A percentile compares a stretch with the other conserved stretches of the same genome.
Evolutionary conservation across 2,797 vertebrate genomes (phyloP).

Genomic region (Typhlichthys subterraneus): DNA sequence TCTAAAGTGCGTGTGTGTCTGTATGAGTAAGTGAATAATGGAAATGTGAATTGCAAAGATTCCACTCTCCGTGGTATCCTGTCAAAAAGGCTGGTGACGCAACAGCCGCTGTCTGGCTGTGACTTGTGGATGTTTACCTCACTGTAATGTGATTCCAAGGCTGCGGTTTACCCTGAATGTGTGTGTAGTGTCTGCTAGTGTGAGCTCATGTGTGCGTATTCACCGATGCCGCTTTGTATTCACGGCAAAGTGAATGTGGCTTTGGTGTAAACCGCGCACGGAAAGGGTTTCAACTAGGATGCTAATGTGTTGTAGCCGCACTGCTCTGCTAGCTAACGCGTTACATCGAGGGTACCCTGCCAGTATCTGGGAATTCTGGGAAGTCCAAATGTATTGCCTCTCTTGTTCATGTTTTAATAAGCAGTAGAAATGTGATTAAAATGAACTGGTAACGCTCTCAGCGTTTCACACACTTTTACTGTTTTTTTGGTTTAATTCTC

Average conservation of each 20-base stretch:
- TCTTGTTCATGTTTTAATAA: slow-evolving; percentile 61
- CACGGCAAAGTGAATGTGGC: background rate
- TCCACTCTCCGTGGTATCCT: slow-evolving; percentile 36
- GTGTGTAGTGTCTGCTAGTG: background rate
- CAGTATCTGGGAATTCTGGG: slow-evolving; percentile 14
- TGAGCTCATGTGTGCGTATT: background rate
- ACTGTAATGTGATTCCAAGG: slow-evolving; percentile 49
- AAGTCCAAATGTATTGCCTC: slow-evolving; percentile 58
- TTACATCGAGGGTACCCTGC: slow-evolving; percentile 1
- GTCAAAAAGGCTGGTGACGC: slow-evolving; percentile 57
- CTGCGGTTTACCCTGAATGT: slow-evolving; percentile 18
- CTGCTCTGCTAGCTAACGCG: background rate
- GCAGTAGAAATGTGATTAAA: slow-evolving; percentile 55
- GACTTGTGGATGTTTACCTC: slow-evolving; percentile 51
- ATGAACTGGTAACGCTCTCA: slow-evolving; percentile 56
- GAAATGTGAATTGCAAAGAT: slow-evolving; percentile 50
- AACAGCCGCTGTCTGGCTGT: slow-evolving; percentile 44
- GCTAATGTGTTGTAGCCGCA: background rate
- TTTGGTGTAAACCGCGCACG: background rate
- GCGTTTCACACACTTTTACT: slow-evolving; percentile 40
- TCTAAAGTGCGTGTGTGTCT: slow-evolving; percentile 7
- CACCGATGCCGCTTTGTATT: slow-evolving; percentile 1
- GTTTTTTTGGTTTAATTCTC: slow-evolving; percentile 34
- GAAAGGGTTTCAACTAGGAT: background rate
- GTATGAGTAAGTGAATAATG: slow-evolving; percentile 10